Conservation (phyloP, 2,113 vertebrate species). For the Vidua macroura region DNA sequence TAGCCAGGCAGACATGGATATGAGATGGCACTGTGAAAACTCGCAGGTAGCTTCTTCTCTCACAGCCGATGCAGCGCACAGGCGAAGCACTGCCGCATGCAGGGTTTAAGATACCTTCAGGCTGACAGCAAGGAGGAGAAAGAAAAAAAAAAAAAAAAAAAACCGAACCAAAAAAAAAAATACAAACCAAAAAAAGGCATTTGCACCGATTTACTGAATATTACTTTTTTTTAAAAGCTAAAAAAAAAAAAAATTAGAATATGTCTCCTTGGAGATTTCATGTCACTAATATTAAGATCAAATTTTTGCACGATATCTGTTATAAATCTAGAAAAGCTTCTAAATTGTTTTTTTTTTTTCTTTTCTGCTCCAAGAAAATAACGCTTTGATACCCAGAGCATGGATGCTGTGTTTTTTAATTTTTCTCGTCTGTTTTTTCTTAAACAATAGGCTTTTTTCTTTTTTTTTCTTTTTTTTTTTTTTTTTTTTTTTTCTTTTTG, state of each 20-base stretch:
- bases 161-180: too few species aligned
- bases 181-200: constrained; percentile 32
- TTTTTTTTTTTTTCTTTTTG: neutral
- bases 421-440: constrained; percentile 65
- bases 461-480: neutral
- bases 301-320: constrained; percentile 70
- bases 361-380: constrained; percentile 55
- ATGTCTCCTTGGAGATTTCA: constrained; percentile 74
- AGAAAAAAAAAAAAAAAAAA: neutral
- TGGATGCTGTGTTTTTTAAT: constrained; percentile 69
- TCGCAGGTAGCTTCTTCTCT: constrained; percentile 92
- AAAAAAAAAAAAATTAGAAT: constrained; percentile 22
- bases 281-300: constrained; percentile 60
- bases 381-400: constrained; percentile 70
- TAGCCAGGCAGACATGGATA: constrained; percentile 97
- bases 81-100: constrained; percentile 81
- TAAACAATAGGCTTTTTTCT: constrained; percentile 18
- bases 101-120: constrained; percentile 76
- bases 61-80: constrained; percentile 81
- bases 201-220: constrained; percentile 56
- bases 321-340: constrained; percentile 58
- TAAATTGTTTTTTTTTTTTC: neutral
- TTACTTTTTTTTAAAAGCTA: constrained; percentile 12
- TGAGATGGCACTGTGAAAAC: constrained; percentile 95
- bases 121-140: constrained; percentile 59